Conservation (phyloP, 2,888 invertebrate genomes). For the Platycnemis pennipes region DNA sequence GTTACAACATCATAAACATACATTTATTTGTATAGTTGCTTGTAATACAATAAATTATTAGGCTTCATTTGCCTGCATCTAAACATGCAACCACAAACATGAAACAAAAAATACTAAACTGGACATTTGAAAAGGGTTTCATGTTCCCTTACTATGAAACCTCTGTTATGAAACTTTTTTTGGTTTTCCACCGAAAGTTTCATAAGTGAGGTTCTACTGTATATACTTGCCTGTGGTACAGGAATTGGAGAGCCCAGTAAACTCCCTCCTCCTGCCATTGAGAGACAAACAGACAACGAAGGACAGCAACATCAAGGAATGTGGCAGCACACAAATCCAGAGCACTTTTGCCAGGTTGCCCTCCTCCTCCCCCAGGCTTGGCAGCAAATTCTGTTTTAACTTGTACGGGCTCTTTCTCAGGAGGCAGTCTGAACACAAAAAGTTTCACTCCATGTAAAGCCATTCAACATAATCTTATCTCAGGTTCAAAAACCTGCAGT, state of each 20-base stretch:
- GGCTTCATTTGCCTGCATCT: too few species aligned
- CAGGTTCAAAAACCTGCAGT: too few species aligned
- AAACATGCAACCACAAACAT: too few species aligned
- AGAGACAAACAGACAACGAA: slow-evolving; percentile 96
- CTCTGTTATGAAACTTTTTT: too few species aligned
- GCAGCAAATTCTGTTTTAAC: slow-evolving; percentile 74
- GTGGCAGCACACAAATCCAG: slow-evolving; percentile 91
- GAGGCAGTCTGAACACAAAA: slow-evolving; percentile 79
- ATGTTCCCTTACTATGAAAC: too few species aligned
- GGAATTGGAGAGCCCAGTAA: slow-evolving; percentile 96
- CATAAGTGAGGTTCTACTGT: too few species aligned
- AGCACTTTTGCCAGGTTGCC: slow-evolving; percentile 49
- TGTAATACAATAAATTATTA: too few species aligned
- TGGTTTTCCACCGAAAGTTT: neutral
- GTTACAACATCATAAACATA: too few species aligned
- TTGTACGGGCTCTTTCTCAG: slow-evolving; percentile 89
- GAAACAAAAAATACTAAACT: too few species aligned
- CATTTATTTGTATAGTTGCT: too few species aligned
- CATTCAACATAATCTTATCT: neutral
- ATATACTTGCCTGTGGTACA: slow-evolving; percentile 89
- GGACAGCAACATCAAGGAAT: slow-evolving; percentile 96
- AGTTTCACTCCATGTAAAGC: neutral
- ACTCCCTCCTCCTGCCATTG: slow-evolving; percentile 99
- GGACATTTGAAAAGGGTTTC: too few species aligned
- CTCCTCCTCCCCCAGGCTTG: slow-evolving; percentile 72